Conservation (phyloP, 2,888 invertebrate genomes). For the Cremastinae sp. region DNA sequence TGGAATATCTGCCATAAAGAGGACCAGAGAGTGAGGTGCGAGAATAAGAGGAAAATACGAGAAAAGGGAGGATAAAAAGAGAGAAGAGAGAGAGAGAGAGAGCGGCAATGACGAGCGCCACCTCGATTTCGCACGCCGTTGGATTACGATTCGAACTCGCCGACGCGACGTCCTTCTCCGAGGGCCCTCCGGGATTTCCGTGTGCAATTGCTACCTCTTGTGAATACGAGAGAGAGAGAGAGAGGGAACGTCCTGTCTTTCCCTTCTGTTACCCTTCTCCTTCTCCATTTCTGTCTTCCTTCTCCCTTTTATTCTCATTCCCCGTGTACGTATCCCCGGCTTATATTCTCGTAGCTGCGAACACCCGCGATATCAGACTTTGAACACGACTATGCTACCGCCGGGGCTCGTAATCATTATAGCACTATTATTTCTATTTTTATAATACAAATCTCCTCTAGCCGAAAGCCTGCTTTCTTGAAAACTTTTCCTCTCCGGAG, state of each 20-base stretch:
- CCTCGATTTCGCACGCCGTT: conserved; percentile 73
- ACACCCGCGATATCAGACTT: conserved; percentile 23
- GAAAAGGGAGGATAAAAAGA: conserved; percentile 44
- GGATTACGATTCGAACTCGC: conserved; percentile 72
- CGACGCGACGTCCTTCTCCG: conserved; percentile 58
- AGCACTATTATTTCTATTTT: conserved; percentile 54
- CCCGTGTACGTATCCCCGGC: conserved; percentile 3
- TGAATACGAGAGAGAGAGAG: conserved; percentile 17
- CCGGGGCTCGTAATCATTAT: conserved; percentile 48
- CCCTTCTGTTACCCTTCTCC: neutral
- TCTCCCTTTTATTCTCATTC: conserved; percentile 14
- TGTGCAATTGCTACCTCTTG: conserved; percentile 59
- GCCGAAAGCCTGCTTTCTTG: conserved; percentile 26
- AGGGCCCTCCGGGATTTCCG: conserved; percentile 61
- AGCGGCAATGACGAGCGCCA: conserved; percentile 64
- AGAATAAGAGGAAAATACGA: conserved; percentile 59
- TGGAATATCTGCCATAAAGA: conserved; percentile 10
- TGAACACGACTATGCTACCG: conserved; percentile 20
- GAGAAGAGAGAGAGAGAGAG: conserved; percentile 49
- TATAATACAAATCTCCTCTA: conserved; percentile 27
- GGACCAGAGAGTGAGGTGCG: conserved; percentile 24
- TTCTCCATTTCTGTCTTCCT: conserved; percentile 25
- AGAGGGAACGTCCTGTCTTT: neutral
- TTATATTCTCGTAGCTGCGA: conserved; percentile 2
- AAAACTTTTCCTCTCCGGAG: conserved; percentile 7